Percentiles rank a stretch among this genome's conserved stretches.
Conservation (phyloP, 2,797 vertebrate species). For the Sphaeramia orbicularis region DNA sequence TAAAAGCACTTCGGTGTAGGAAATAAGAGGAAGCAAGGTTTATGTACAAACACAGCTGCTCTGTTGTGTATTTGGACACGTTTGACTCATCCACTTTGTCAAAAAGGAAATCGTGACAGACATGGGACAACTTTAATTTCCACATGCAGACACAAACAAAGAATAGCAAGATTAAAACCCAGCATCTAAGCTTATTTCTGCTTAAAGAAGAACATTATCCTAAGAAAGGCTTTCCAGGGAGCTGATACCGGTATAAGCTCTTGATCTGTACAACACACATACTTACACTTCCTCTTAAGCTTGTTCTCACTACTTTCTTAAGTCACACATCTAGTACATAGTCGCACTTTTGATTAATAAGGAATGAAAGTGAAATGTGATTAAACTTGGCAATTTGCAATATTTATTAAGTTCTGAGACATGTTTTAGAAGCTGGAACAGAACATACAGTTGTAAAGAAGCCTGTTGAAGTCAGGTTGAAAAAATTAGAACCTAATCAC, state of each 20-base stretch:
- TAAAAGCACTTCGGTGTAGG: not conserved
- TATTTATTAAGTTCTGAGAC: slow-evolving; percentile 3
- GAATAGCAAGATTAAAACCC: slow-evolving; percentile 23
- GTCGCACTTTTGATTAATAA: slow-evolving; percentile 20
- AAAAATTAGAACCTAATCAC: slow-evolving; percentile 16
- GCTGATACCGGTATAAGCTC: slow-evolving; percentile 43
- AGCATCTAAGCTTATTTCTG: slow-evolving; percentile 7
- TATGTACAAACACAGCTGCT: not conserved
- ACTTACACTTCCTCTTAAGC: slow-evolving; percentile 21
- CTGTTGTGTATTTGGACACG: not conserved
- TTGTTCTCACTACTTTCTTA: not conserved
- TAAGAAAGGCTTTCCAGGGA: slow-evolving; percentile 18
- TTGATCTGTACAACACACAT: slow-evolving; percentile 42
- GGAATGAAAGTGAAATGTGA: slow-evolving; percentile 7
- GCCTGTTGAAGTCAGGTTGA: not conserved
- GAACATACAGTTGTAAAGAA: slow-evolving; percentile 5
- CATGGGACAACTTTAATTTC: slow-evolving; percentile 32
- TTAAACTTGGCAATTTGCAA: slow-evolving; percentile 2
- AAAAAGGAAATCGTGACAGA: slow-evolving; percentile 22
- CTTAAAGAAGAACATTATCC: slow-evolving; percentile 25
- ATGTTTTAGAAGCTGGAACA: not conserved
- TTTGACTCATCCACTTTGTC: not conserved
- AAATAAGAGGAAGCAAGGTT: not conserved
- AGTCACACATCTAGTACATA: slow-evolving; percentile 12
- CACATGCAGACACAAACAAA: slow-evolving; percentile 17